phyloP scores from a whole-genome alignment of 2,888 invertebrate species.

The Drosophila formosana region DNA sequence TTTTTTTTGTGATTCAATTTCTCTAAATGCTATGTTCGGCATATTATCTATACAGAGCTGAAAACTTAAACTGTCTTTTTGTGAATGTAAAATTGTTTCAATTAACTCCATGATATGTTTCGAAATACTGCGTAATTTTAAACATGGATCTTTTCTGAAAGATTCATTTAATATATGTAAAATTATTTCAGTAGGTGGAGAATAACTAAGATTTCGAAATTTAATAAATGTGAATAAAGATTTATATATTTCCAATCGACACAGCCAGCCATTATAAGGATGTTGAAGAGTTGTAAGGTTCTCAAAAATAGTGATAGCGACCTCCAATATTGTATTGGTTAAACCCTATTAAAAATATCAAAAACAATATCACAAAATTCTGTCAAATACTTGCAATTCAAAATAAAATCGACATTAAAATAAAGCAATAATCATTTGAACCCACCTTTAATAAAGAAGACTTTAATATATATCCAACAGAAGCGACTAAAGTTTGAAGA shows the following conservation, averaged over 20 bases:
- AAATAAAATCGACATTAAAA: background rate
- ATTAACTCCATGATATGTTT: constrained; percentile 27
- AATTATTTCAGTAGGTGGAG: constrained; percentile 31
- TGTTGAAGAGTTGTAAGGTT: constrained; percentile 2
- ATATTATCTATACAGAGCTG: background rate
- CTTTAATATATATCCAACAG: constrained; percentile 34
- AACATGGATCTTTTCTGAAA: constrained; percentile 22
- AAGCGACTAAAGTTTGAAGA: constrained; percentile 24
- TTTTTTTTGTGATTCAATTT: background rate
- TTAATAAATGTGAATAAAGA: constrained; percentile 27
- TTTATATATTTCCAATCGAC: constrained; percentile 43
- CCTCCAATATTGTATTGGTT: constrained; percentile 28
- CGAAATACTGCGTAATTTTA: constrained; percentile 23
- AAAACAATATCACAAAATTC: background rate
- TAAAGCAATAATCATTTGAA: background rate
- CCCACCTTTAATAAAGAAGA: constrained; percentile 34
- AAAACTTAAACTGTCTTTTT: constrained; percentile 38
- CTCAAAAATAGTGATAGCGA: constrained; percentile 27
- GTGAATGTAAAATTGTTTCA: constrained; percentile 38
- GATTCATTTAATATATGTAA: constrained; percentile 32
- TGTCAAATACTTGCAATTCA: background rate
- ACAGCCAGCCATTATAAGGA: constrained; percentile 39
- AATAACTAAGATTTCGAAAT: constrained; percentile 23
- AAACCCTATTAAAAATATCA: constrained; percentile 22
- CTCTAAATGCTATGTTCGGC: background rate